Evolutionary conservation across 2,797 vertebrate species (phyloP).

Genomic region (Cygnus olor): DNA sequence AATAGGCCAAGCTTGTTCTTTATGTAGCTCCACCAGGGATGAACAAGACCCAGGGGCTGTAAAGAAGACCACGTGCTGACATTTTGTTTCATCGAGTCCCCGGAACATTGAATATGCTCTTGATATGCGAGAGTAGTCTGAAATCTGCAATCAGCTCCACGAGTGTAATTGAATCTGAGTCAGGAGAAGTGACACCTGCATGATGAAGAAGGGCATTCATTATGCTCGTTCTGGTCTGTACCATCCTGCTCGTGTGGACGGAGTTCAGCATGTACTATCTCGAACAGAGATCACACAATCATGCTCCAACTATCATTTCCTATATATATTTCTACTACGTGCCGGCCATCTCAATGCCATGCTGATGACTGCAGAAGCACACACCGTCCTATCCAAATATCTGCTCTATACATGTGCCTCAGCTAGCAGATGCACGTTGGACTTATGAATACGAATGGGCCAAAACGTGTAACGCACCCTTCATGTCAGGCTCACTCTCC

Average conservation of each 20-base stretch:
- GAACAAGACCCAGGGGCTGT: conserved; percentile 13
- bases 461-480: rapidly evolving
- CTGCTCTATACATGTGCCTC: neutral
- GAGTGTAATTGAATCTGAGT: conserved; percentile 56
- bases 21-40: neutral
- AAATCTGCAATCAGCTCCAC: conserved; percentile 59
- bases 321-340: neutral
- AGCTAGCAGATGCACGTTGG: neutral
- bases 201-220: conserved; percentile 46
- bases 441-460: neutral
- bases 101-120: conserved; percentile 38
- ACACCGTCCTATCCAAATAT: neutral
- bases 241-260: neutral
- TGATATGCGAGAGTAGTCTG: conserved; percentile 54
- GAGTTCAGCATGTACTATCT: conserved; percentile 8
- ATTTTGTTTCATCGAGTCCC: conserved; percentile 31
- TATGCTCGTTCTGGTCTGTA: conserved; percentile 47
- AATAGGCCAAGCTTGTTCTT: conserved; percentile 13
- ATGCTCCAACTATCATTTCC: neutral
- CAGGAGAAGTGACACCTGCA: conserved; percentile 58
- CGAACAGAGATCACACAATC: neutral
- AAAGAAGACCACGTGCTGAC: conserved; percentile 13
- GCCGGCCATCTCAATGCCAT: neutral
- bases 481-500: neutral
- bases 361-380: neutral